Conservation (phyloP, 2,797 vertebrate species). For the Balearica regulorum region DNA sequence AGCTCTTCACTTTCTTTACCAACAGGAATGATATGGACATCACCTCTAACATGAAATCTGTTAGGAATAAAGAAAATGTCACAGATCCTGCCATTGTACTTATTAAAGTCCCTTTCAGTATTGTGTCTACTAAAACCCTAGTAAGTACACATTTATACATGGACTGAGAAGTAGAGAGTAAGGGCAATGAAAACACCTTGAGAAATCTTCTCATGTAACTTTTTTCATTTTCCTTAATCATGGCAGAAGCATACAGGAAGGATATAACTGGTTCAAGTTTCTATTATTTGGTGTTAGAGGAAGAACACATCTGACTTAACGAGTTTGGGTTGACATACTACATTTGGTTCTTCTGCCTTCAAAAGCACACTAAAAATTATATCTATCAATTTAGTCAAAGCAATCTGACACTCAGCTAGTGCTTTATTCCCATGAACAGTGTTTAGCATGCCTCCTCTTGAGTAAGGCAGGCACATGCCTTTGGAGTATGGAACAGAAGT, state of each 20-base stretch:
- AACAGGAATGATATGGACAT: neutral
- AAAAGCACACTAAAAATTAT: neutral
- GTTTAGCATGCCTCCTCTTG: neutral
- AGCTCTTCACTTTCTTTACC: neutral
- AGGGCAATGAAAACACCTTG: fast-evolving
- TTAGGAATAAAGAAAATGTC: neutral
- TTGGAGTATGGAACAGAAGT: neutral
- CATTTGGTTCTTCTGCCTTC: neutral
- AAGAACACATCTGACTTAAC: neutral
- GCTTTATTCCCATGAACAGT: neutral
- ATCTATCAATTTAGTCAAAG: neutral
- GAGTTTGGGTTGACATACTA: neutral
- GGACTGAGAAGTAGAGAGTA: neutral
- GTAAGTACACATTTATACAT: neutral
- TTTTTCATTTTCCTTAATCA: neutral
- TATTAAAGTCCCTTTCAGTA: neutral
- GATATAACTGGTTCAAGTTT: neutral
- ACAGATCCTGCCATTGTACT: neutral
- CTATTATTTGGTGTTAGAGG: neutral
- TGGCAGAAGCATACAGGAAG: neutral
- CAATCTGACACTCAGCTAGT: neutral
- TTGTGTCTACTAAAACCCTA: neutral
- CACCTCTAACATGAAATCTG: neutral
- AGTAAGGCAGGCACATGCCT: neutral
- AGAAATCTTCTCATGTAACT: neutral